A percentile compares a stretch with the other conserved stretches of the same genome.
Evolutionary conservation across 2,888 invertebrate species (phyloP).

Genomic region (Cosmopolites sordidus): DNA sequence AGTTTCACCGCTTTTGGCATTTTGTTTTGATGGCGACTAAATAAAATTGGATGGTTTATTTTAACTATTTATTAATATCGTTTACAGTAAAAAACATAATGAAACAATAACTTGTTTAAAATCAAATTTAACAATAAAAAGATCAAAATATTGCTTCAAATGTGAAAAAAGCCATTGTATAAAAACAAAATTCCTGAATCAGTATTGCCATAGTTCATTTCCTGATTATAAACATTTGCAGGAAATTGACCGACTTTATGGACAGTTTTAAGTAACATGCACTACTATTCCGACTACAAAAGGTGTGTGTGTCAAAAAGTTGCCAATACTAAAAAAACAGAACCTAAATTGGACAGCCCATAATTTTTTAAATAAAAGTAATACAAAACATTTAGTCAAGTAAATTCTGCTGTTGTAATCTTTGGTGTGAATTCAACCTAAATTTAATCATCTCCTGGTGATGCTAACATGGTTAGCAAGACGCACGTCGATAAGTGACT

Average conservation of each 20-base stretch:
- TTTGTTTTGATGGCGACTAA: too few relatives aligned
- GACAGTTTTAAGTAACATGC: background rate
- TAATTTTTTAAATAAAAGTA: too few relatives aligned
- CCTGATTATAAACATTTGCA: too few relatives aligned
- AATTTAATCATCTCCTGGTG: too few relatives aligned
- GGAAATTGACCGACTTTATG: background rate
- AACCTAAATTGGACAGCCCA: too few relatives aligned
- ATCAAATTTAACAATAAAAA: constrained; percentile 8
- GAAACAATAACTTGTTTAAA: constrained; percentile 4
- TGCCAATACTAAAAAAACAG: constrained; percentile 4
- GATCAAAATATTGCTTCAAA: constrained; percentile 10
- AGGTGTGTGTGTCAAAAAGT: background rate
- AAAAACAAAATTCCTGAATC: constrained; percentile 9
- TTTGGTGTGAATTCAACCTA: too few relatives aligned
- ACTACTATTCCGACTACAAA: constrained; percentile 2
- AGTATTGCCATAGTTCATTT: constrained; percentile 8
- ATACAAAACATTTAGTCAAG: too few relatives aligned
- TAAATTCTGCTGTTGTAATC: too few relatives aligned
- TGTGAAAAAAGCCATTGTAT: constrained; percentile 3
- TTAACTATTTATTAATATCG: background rate
- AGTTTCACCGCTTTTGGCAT: too few relatives aligned
- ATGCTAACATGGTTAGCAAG: too few relatives aligned
- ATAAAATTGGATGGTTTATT: too few relatives aligned
- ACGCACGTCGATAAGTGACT: too few relatives aligned
- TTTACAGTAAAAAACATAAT: constrained; percentile 3